A percentile compares a stretch with the other conserved stretches of the same genome.
phyloP scores from a whole-genome alignment of 35 echinoderm and acorn worm genomes.

The Ptychodera flava region DNA sequence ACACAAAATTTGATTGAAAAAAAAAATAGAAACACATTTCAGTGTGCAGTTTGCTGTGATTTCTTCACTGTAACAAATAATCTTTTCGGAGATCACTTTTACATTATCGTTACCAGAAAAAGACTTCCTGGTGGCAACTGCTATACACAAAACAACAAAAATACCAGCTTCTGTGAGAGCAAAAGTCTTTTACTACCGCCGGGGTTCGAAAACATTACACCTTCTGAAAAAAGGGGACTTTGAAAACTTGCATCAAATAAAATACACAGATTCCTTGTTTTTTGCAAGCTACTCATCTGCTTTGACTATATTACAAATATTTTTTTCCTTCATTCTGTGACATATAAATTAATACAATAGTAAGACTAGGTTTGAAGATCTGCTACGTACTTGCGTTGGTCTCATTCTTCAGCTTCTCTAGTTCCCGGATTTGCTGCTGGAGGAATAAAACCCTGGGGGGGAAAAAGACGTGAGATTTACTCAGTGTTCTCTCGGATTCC shows the following conservation, averaged over 20 bases:
- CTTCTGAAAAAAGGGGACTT: not conserved
- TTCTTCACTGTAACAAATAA: no score
- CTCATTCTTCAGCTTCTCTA: slow-evolving; percentile 95
- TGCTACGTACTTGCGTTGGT: slow-evolving; percentile 95
- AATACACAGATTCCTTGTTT: no score
- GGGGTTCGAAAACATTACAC: not conserved
- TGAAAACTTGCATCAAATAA: no score
- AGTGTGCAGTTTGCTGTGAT: no score
- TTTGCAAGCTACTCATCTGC: no score
- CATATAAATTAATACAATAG: not conserved
- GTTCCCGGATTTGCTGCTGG: slow-evolving; percentile 89
- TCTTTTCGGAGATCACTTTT: no score
- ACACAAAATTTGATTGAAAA: no score
- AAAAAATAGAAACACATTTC: no score
- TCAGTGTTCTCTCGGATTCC: no score
- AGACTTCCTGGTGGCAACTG: no score
- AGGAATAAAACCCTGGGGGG: slow-evolving; percentile 83
- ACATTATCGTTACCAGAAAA: no score
- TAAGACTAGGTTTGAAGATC: not conserved
- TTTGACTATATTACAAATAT: not conserved
- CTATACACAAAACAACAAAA: no score
- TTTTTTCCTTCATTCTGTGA: not conserved
- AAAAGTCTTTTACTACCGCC: not conserved
- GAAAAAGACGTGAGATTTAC: slow-evolving; percentile 5
- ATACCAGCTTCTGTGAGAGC: not conserved